Conservation (phyloP, 2,797 vertebrate genomes). For the Crax fasciolata region DNA sequence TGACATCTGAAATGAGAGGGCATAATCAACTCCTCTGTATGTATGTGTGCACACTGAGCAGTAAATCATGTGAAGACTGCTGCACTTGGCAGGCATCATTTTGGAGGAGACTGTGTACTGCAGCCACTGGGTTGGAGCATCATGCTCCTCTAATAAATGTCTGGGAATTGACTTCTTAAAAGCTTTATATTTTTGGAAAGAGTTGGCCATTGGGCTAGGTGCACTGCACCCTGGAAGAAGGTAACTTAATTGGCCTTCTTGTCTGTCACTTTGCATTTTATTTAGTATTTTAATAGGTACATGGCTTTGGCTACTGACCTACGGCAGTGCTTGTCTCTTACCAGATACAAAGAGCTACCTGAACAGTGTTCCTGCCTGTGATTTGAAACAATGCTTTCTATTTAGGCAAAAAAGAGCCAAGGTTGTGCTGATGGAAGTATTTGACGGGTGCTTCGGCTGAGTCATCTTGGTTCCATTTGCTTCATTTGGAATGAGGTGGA, state of each 20-base stretch:
- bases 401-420: background rate
- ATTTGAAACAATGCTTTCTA: background rate
- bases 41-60: background rate
- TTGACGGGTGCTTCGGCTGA: background rate
- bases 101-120: background rate
- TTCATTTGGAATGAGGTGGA: background rate
- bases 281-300: background rate
- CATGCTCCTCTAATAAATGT: background rate
- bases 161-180: background rate
- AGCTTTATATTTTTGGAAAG: background rate
- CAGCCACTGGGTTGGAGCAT: background rate
- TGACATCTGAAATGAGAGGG: slow-evolving; percentile 9
- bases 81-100: background rate
- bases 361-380: background rate
- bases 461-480: background rate
- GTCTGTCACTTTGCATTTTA: background rate
- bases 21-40: background rate
- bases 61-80: background rate
- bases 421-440: background rate
- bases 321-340: background rate
- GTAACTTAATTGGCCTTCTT: background rate
- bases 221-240: background rate
- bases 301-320: background rate
- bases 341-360: background rate
- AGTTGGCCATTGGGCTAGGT: background rate